Base-by-base conservation (phyloP, 2,888 invertebrate species). In the Pristionchus japonicus region DNA sequence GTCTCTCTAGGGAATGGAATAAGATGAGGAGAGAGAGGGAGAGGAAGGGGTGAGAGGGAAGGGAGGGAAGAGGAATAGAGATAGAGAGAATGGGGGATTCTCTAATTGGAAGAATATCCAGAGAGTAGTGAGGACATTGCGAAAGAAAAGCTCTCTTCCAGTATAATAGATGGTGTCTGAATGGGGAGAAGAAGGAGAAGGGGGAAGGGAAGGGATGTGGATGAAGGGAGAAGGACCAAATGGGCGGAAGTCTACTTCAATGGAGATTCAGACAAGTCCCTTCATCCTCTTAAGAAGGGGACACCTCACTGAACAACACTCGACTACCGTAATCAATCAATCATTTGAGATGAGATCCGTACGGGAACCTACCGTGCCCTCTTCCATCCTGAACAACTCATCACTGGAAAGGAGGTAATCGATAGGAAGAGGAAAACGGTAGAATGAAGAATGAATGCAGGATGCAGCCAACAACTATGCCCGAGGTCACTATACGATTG, bases 301-400 rank as follows among this genome's bases (percentile, higher is more conserved):
- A 70, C 70, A 70, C 70, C 37, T 70, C 70, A 70, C 37, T 70
- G 70, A 31, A 27, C 61, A 61, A 61, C 27, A 70, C 31, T 31
- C 4, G 20, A 34, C 70, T 70, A 70, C 70, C 70, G 70, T 31
- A 84, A 95, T n/a, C 37, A 64, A 47, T 43, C 1, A n/a, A 80
- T 40, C 9, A 37, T 27, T 90, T 92, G n/a, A 94, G 95, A 95
- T 91, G 95, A 95, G 91, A 95, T 95, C 57, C 93, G 95, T 70
- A 95, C 95, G 20, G 95, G 95, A 40, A 94, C 94, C 34, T 98
- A 98, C 96, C 96, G 97, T 91, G 97, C 97, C 95, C 96, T 98
- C 94, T 98, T 98, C 96, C 98, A 98, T 95, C 98, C 98, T 91
- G 98, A 98, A 96, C 98, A 98, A 95, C 96, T 98, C 95, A 92